Evolutionary conservation across 2,888 invertebrate genomes (phyloP).

Genomic region (Philereme vetulata): DNA sequence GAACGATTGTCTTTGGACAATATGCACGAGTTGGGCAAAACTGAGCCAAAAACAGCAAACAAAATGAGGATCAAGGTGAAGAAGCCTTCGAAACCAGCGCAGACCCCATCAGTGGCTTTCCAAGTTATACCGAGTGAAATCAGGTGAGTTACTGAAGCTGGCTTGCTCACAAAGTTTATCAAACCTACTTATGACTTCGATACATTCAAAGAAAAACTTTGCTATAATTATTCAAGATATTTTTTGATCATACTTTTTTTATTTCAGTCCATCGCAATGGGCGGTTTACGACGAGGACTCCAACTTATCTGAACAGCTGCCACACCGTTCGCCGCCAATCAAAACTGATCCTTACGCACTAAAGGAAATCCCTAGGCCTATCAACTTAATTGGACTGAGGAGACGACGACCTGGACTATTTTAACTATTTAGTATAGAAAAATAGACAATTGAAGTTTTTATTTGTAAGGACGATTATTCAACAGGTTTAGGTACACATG

Average conservation of each 20-base stretch:
- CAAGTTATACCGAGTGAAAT: constrained; percentile 80
- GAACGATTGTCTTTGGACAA: constrained; percentile 65
- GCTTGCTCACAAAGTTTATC: not conserved
- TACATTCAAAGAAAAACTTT: not conserved
- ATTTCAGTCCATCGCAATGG: constrained; percentile 75
- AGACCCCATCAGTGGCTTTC: constrained; percentile 75
- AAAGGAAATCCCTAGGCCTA: constrained; percentile 73
- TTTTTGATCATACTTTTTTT: constrained; percentile 22
- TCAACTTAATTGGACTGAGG: constrained; percentile 55
- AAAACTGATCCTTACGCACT: constrained; percentile 70
- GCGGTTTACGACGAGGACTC: constrained; percentile 73
- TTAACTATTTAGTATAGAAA: constrained; percentile 27
- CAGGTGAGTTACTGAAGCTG: constrained; percentile 56
- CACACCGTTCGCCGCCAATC: constrained; percentile 65
- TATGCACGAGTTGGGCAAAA: constrained; percentile 55
- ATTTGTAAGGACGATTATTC: not conserved
- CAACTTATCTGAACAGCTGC: constrained; percentile 57
- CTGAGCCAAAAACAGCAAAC: constrained; percentile 49
- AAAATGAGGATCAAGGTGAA: constrained; percentile 48
- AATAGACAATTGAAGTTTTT: not conserved
- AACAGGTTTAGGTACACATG: not conserved
- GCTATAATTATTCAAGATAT: not conserved
- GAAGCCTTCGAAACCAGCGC: constrained; percentile 58
- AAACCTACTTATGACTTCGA: not conserved
- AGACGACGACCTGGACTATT: constrained; percentile 57